phyloP scores from a whole-genome alignment of 2,888 invertebrate species.

The Dicranocentrus wangi region DNA sequence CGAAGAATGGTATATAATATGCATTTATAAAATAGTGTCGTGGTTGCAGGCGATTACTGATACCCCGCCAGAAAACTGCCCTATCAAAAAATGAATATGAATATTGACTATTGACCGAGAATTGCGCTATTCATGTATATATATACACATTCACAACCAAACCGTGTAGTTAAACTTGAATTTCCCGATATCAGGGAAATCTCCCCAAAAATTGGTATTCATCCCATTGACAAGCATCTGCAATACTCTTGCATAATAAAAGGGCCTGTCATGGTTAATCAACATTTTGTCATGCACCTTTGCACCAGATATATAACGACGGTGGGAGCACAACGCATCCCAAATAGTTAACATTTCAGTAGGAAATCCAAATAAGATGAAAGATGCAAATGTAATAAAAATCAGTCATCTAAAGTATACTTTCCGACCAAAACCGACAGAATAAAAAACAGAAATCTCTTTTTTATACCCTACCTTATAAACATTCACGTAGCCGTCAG shows the following conservation, averaged over 20 bases:
- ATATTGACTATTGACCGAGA: too few relatives aligned
- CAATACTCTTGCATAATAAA: slow-evolving; percentile 68
- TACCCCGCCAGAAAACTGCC: too few relatives aligned
- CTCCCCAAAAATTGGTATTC: not conserved
- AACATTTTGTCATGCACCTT: slow-evolving; percentile 73
- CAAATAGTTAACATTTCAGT: slow-evolving; percentile 31
- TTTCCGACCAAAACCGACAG: not conserved
- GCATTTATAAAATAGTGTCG: slow-evolving; percentile 18
- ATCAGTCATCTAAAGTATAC: slow-evolving; percentile 50
- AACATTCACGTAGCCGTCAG: slow-evolving; percentile 50
- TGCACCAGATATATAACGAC: slow-evolving; percentile 16
- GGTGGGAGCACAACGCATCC: slow-evolving; percentile 45
- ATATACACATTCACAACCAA: slow-evolving; percentile 16
- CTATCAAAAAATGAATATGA: too few relatives aligned
- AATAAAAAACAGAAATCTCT: slow-evolving; percentile 43
- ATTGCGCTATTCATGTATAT: too few relatives aligned
- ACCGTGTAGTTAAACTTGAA: too few relatives aligned
- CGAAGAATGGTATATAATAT: slow-evolving; percentile 38
- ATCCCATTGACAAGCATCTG: slow-evolving; percentile 30
- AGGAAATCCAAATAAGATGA: not conserved
- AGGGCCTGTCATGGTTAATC: slow-evolving; percentile 73
- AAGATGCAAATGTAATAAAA: slow-evolving; percentile 45
- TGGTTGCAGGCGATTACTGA: not conserved
- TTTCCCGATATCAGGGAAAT: slow-evolving; percentile 4
- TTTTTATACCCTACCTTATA: too few relatives aligned